Evolutionary conservation across 2,888 invertebrate species (phyloP).

Genomic region (Drosophila fungiperda): DNA sequence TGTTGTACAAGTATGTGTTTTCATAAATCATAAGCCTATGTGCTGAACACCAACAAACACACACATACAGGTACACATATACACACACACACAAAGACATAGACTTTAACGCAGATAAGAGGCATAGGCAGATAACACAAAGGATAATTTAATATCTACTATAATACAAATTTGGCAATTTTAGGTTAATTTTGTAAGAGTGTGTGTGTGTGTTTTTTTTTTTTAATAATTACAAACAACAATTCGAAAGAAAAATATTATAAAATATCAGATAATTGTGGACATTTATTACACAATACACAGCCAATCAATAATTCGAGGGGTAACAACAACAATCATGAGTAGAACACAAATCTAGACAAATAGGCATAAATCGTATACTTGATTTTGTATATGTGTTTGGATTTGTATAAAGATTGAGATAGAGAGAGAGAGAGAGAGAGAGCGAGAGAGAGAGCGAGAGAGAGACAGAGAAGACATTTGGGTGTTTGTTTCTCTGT

Average conservation of each 20-base stretch:
- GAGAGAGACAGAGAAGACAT: slow-evolving; percentile 12
- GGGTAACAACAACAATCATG: slow-evolving; percentile 37
- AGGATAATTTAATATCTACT: slow-evolving; percentile 31
- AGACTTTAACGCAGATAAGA: slow-evolving; percentile 24
- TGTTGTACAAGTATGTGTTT: slow-evolving; percentile 7
- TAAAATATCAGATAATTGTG: background rate
- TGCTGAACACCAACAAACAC: slow-evolving; percentile 21
- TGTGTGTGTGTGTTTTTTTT: too few species aligned
- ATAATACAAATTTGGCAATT: slow-evolving; percentile 36
- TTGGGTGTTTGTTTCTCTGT: slow-evolving; percentile 25
- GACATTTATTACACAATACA: slow-evolving; percentile 33
- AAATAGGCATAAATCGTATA: slow-evolving; percentile 29
- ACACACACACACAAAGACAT: slow-evolving; percentile 12
- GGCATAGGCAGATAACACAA: slow-evolving; percentile 9
- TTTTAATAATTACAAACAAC: slow-evolving; percentile 24
- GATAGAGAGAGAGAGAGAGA: background rate
- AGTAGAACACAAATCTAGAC: slow-evolving; percentile 28
- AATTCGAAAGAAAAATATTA: slow-evolving; percentile 12
- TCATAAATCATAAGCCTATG: slow-evolving; percentile 32
- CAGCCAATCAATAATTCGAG: slow-evolving; percentile 44
- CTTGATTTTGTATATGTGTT: slow-evolving; percentile 17
- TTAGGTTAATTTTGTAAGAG: background rate
- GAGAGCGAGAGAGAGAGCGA: background rate
- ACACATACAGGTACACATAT: slow-evolving; percentile 16
- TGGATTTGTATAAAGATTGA: background rate